Evolutionary conservation across 2,797 vertebrate genomes (phyloP), one percentile per base, ranked within the genome.

Genomic region (Liasis olivaceus): DNA sequence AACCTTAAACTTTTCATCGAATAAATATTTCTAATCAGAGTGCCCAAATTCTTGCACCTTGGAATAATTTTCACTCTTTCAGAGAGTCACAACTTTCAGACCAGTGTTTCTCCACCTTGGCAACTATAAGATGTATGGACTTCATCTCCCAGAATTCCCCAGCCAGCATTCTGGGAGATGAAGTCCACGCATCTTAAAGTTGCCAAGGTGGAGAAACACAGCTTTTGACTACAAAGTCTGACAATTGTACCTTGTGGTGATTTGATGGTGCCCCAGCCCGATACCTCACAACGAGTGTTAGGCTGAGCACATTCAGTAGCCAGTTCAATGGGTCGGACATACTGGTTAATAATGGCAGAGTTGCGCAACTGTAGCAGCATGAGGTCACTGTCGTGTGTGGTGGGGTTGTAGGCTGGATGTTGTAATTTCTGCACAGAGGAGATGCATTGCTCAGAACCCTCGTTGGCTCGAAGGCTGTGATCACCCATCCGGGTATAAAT

Each of bases 241-340:
- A 36, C 42, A 60, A 62, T 17, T 31, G 47, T 92, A 97, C 96
- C 60, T 93, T 88, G 60, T 0, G 91, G 89, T 0, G 42, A 86
- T 77, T 93, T 95, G 58, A 94, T 95, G 77, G 91, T 96, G 63
- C 96, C 96, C 95, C 96, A 97, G 89, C 96, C 96, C 0, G 96
- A 97, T 66, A 96, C 84, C 59, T 58, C 92, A 84, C 96, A 97
- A 14, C 66, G 2, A 0, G 95, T 94, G n/a, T 93, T 93, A 0
- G 91, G 77, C 0, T 2, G 1, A 1, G 64, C 92, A 11, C 95
- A 96, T n/a, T 54, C 2, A 0, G 59, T 92, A 47, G 96, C 94
- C 92, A 97, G 90, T 60, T 93, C 66, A 89, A 97, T 93, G 1
- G 94, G 90, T 84, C 20, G 81, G 60, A 97, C 95, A 0, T 91